Percentiles rank a stretch among this genome's conserved stretches.
Conservation (phyloP, 2,113 vertebrate genomes). For the Bos taurus region DNA sequence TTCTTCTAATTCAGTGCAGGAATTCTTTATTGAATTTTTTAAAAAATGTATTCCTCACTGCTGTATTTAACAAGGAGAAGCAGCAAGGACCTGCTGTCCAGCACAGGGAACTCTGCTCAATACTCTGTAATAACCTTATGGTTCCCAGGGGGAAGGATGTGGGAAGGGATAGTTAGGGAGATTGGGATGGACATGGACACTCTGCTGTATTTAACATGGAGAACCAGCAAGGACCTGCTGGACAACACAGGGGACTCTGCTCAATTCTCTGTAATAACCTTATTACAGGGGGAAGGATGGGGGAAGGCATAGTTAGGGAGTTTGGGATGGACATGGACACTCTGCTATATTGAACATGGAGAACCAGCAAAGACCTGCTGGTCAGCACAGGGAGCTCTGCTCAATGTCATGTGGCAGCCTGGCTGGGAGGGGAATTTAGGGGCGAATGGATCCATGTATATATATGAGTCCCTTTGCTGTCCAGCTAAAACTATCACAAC, state of each 20-base stretch:
- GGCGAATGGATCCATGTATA: rapidly evolving
- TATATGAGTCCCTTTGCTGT: background rate
- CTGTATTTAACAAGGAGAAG: background rate
- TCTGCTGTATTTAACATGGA: rapidly evolving
- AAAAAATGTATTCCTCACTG: background rate
- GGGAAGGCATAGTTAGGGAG: too few relatives aligned
- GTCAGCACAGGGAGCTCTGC: background rate
- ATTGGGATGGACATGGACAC: background rate
- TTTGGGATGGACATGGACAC: too few relatives aligned
- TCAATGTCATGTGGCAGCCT: rapidly evolving
- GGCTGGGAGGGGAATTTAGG: background rate
- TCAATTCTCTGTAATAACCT: too few relatives aligned
- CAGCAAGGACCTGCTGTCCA: rapidly evolving
- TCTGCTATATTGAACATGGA: too few relatives aligned
- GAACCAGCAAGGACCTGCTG: rapidly evolving
- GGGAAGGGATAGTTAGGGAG: background rate
- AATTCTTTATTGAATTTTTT: background rate
- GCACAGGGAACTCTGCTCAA: background rate
- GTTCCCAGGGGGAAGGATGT: rapidly evolving
- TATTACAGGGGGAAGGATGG: too few relatives aligned
- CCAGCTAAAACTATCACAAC: rapidly evolving
- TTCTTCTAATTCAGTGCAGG: background rate
- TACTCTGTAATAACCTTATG: background rate
- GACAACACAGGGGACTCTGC: rapidly evolving
- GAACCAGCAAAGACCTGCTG: too few relatives aligned